These are phyloP conservation scores for Brachyrhaphis roseni DNA, from an alignment of 2,797 vertebrate species.

Conservation along the genomic window DNA sequence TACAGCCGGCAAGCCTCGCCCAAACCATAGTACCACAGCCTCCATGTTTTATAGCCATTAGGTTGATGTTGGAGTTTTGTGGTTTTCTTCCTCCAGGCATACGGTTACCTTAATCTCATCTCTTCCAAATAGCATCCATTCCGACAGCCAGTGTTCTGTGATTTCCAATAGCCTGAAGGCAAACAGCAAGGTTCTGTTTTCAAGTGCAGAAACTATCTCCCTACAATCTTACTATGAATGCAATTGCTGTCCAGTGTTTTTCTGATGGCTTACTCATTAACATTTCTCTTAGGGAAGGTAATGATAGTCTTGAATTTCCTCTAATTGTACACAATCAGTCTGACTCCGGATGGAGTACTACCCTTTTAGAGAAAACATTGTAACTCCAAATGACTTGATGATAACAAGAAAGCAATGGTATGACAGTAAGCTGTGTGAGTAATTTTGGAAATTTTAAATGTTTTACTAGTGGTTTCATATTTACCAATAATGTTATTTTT, in stretches of 20 bases:
- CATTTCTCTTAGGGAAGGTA: neutral
- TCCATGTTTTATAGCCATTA: neutral
- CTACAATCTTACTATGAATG: neutral
- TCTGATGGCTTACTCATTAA: neutral
- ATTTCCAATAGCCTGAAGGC: neutral
- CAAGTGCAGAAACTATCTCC: neutral
- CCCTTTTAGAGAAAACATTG: neutral
- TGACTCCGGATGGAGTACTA: neutral
- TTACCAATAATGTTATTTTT: neutral
- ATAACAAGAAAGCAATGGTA: neutral
- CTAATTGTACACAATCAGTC: neutral
- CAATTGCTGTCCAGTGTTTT: neutral
- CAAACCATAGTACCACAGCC: neutral
- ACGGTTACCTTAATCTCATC: neutral
- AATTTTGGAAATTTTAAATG: conserved; percentile 10
- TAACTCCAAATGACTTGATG: neutral
- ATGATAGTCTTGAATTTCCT: conserved; percentile 1
- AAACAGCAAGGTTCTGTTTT: neutral
- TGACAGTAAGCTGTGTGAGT: neutral
- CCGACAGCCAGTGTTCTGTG: neutral
- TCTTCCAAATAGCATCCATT: neutral
- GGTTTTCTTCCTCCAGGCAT: neutral
- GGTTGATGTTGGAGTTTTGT: neutral
- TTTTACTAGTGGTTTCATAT: neutral
- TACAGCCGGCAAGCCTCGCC: neutral